Conservation (phyloP, 2,888 invertebrate species). For the Rhagium mordax region DNA sequence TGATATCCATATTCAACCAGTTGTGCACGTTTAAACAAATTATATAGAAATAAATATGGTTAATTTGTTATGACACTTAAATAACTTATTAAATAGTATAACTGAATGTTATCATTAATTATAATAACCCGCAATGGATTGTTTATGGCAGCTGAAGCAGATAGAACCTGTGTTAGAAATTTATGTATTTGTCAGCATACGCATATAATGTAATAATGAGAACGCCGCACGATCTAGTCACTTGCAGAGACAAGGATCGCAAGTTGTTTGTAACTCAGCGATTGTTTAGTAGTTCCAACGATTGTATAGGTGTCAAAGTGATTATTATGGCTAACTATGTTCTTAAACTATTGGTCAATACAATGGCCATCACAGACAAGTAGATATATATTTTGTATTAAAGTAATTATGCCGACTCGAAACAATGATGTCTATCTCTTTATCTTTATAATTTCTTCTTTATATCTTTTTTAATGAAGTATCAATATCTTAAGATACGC, state of each 20-base stretch:
- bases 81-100: background rate
- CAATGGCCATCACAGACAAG: slow-evolving; percentile 8
- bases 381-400: slow-evolving; percentile 20
- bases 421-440: slow-evolving; percentile 32
- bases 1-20: too few relatives aligned
- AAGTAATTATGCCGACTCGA: slow-evolving; percentile 23
- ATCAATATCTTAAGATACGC: slow-evolving; percentile 39
- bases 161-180: slow-evolving; percentile 28
- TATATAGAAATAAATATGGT: too few relatives aligned
- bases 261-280: slow-evolving; percentile 40
- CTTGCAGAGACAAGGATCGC: slow-evolving; percentile 54
- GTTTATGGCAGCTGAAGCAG: background rate
- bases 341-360: slow-evolving; percentile 25
- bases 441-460: slow-evolving; percentile 34
- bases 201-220: slow-evolving; percentile 58
- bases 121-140: background rate
- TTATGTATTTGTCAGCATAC: slow-evolving; percentile 55
- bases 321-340: slow-evolving; percentile 44
- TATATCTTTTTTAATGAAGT: slow-evolving; percentile 37
- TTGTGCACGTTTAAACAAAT: too few relatives aligned
- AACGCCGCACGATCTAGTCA: slow-evolving; percentile 54
- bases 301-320: slow-evolving; percentile 53
- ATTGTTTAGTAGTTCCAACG: slow-evolving; percentile 38
- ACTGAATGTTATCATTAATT: background rate
- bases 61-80: too few relatives aligned